Evolutionary conservation across 2,888 invertebrate genomes (phyloP).

Genomic region (Cheilosia scutellata): DNA sequence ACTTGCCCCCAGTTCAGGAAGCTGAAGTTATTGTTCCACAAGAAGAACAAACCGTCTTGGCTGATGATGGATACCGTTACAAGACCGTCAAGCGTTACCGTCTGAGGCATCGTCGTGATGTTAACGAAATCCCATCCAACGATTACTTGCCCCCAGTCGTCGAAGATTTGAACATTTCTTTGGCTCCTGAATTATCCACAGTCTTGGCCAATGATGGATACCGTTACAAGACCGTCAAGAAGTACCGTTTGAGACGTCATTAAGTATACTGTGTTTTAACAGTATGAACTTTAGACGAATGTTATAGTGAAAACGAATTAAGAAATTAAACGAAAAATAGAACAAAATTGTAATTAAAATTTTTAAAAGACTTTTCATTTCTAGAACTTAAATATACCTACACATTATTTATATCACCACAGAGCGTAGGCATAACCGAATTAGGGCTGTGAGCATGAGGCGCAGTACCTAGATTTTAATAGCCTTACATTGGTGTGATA

Average conservation of each 20-base stretch:
- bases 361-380: slow-evolving; percentile 7
- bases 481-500: background rate
- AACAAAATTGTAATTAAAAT: slow-evolving; percentile 13
- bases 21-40: slow-evolving; percentile 54
- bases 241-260: slow-evolving; percentile 50
- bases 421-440: too few relatives aligned
- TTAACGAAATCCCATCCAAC: slow-evolving; percentile 78
- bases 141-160: slow-evolving; percentile 75
- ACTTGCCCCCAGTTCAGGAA: slow-evolving; percentile 77
- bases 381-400: too few relatives aligned
- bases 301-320: slow-evolving; percentile 19
- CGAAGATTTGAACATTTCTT: slow-evolving; percentile 24
- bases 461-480: background rate
- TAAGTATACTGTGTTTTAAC: slow-evolving; percentile 32
- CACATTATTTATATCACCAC: too few relatives aligned
- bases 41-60: slow-evolving; percentile 67
- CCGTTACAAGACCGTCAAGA: slow-evolving; percentile 81
- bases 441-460: too few relatives aligned
- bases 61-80: slow-evolving; percentile 82
- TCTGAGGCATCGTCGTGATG: slow-evolving; percentile 80
- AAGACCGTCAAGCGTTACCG: slow-evolving; percentile 80
- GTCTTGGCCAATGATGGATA: slow-evolving; percentile 80
- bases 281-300: slow-evolving; percentile 13
- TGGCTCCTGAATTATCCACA: slow-evolving; percentile 38
- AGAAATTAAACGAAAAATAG: slow-evolving; percentile 16